These are phyloP conservation scores for Drymodes brunneopygia DNA, from an alignment of 2,113 vertebrate genomes.

Conservation along the genomic window DNA sequence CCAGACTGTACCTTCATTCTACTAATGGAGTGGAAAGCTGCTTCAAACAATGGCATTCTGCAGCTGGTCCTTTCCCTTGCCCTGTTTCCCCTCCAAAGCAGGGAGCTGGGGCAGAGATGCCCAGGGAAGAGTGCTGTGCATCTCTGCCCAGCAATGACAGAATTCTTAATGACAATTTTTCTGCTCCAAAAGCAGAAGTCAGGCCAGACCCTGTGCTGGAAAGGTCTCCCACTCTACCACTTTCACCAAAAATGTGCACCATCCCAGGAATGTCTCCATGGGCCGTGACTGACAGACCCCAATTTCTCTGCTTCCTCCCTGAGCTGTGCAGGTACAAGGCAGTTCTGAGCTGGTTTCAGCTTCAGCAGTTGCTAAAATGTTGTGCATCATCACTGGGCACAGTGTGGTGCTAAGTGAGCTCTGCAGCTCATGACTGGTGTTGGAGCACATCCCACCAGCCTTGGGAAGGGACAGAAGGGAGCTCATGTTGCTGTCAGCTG, in stretches of 20 bases:
- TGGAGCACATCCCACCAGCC: not conserved
- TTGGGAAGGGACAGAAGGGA: not conserved
- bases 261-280: not conserved
- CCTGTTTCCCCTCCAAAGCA: not conserved
- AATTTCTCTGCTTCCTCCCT: not conserved
- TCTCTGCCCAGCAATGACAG: not conserved
- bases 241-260: not conserved
- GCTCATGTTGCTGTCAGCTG: not conserved
- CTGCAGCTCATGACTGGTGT: accelerated
- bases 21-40: not conserved
- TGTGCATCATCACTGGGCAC: not conserved
- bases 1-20: not conserved
- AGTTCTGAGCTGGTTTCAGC: not conserved
- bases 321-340: not conserved
- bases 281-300: not conserved
- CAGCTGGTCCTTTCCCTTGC: not conserved
- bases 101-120: not conserved
- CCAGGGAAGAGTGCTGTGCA: not conserved
- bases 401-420: not conserved
- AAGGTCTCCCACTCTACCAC: not conserved
- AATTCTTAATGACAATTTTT: not conserved
- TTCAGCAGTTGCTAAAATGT: not conserved
- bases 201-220: not conserved
- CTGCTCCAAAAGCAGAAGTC: not conserved
- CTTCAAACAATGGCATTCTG: not conserved